Conservation (phyloP, 2,888 invertebrate species). For the Apamea monoglypha region DNA sequence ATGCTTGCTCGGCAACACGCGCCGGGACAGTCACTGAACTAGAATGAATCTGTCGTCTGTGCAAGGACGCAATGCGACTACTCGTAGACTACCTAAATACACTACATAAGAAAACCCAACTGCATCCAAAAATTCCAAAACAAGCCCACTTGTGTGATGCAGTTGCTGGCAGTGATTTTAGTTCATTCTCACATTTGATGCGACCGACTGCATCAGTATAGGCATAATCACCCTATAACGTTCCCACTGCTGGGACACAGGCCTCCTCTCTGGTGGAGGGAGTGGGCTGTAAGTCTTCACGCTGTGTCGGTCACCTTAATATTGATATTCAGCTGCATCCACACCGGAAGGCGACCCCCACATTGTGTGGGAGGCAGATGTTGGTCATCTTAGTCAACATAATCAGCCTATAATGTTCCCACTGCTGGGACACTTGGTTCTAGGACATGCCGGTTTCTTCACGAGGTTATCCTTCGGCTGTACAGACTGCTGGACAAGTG, state of each 20-base stretch:
- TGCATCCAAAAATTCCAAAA: neutral
- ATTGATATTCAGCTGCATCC: too few species aligned
- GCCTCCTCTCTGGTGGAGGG: neutral
- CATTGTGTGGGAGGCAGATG: too few species aligned
- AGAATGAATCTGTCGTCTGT: neutral
- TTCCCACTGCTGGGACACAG: neutral
- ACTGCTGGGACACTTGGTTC: neutral
- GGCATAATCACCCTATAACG: neutral
- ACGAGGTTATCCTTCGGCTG: neutral
- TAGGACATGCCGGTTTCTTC: neutral
- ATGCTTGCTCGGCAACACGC: neutral
- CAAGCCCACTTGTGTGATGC: neutral
- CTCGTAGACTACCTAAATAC: neutral
- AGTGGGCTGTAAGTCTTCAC: neutral
- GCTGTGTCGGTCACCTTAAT: too few species aligned
- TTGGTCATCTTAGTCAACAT: too few species aligned
- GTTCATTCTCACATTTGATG: neutral
- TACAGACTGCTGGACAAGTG: neutral
- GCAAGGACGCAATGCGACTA: slow-evolving; percentile 1
- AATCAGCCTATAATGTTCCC: too few species aligned
- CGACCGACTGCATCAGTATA: neutral
- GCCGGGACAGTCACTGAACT: neutral
- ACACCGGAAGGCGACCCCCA: too few species aligned
- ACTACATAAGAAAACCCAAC: neutral
- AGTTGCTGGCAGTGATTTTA: neutral